Evolutionary conservation across 2,888 invertebrate genomes (phyloP).

Genomic region (Hemistola chrysoprasaria): DNA sequence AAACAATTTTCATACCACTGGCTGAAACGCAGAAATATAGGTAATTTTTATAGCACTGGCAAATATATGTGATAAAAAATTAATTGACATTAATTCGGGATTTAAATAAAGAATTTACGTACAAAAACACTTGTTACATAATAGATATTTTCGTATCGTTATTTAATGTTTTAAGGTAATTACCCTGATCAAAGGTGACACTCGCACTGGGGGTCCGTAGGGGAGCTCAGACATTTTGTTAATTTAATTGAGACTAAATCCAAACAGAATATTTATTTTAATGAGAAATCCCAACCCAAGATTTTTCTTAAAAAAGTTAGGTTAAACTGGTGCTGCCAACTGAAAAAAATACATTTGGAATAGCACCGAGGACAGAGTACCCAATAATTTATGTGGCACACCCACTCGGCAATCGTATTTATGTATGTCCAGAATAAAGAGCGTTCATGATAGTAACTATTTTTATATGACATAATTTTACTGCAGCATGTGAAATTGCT

Average conservation of each 20-base stretch:
- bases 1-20: background rate
- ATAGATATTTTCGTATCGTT: slow-evolving; percentile 16
- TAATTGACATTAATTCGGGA: background rate
- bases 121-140: slow-evolving; percentile 32
- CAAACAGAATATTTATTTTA: slow-evolving; percentile 49
- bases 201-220: slow-evolving; percentile 86
- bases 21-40: background rate
- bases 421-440: too few relatives aligned
- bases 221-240: slow-evolving; percentile 70
- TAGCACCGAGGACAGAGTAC: too few relatives aligned
- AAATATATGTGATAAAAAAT: background rate
- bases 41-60: background rate
- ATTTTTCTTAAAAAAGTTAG: slow-evolving; percentile 43
- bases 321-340: slow-evolving; percentile 19
- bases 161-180: slow-evolving; percentile 32
- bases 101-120: slow-evolving; percentile 35
- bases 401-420: too few relatives aligned
- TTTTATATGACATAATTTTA: too few relatives aligned
- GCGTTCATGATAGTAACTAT: too few relatives aligned
- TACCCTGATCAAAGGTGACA: slow-evolving; percentile 92
- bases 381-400: too few relatives aligned
- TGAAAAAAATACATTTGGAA: slow-evolving; percentile 3
- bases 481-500: too few relatives aligned
- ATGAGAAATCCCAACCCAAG: slow-evolving; percentile 43
- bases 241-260: slow-evolving; percentile 39